Base-by-base conservation (phyloP, 2,888 invertebrate species). In the Athrips mouffetella region DNA sequence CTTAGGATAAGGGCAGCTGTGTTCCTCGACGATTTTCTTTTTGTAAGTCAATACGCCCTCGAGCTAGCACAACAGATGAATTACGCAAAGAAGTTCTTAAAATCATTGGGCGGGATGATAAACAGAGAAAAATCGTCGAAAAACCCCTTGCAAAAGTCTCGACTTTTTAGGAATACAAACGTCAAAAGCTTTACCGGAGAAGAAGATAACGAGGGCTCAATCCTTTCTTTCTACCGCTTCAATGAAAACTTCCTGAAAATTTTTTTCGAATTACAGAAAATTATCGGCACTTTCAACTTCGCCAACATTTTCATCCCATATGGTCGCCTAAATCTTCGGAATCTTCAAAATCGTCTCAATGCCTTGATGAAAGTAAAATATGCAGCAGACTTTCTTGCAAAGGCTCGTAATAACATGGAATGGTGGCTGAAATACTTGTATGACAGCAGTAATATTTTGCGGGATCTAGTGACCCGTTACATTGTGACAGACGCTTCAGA, bases 1-100 rank as follows among this genome's bases (percentile, higher is more conserved):
- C 39, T 30, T 8, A 51, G 52, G 0, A 10, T 54, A 1, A 37
- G 47, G 18, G 11, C 29, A 6, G 11, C 16, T 57, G 15, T 54
- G 11, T 6, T 49, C 7, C 48, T 59, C 10, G 51, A 55, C 50
- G 54, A 60, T 29, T 53, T 51, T n/a, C 29, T 60, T 7, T 16
- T 58, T 3, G 47, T 11, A 0, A 48, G 58, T 20, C 54, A 54
- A 13, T 16, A 54, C 33, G 30, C 11, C 7, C 1, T 40, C 2
- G 21, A 21, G 13, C 45, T 51, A 2, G 10, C 23, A 7, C 10
- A 16, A 5, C 45, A 51, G 33, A 21, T 42, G 3, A 5, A 8
- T 2, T 4, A 35, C 13, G 35, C 46, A 0, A 7, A 46, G 23
- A 10, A 40, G 1, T 4, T 4, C 0, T 27, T 54, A 13, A 4